Conservation (phyloP, 1,140 invertebrate genomes). For the Choristoneura fumiferana region DNA sequence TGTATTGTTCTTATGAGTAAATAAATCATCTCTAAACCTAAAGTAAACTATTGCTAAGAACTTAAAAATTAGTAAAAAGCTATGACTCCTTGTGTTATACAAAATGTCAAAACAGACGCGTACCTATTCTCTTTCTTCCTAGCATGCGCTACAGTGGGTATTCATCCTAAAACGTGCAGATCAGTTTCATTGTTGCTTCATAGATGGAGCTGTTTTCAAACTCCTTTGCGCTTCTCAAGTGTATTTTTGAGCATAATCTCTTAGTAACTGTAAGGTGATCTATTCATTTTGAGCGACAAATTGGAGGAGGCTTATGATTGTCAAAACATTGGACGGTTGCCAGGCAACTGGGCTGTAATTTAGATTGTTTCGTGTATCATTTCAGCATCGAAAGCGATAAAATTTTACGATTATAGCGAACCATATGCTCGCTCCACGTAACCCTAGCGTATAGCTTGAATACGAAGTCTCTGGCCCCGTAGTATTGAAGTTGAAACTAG, state of each 20-base stretch:
- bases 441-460: conserved; percentile 4
- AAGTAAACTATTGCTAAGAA: too few species aligned
- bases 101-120: too few species aligned
- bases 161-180: too few species aligned
- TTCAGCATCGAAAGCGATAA: conserved; percentile 40
- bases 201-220: neutral
- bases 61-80: too few species aligned
- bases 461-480: neutral
- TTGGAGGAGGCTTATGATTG: conserved; percentile 15
- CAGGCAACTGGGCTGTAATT: conserved; percentile 17
- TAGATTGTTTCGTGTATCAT: conserved; percentile 24
- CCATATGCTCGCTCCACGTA: conserved; percentile 54
- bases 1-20: too few species aligned
- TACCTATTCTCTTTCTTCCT: too few species aligned
- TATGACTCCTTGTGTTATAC: too few species aligned
- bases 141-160: too few species aligned
- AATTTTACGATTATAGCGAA: conserved; percentile 62
- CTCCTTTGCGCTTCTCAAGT: neutral
- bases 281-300: conserved; percentile 5
- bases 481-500: neutral
- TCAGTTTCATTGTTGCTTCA: neutral
- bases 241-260: neutral
- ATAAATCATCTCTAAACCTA: too few species aligned
- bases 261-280: conserved; percentile 6
- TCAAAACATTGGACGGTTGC: conserved; percentile 13